Evolutionary conservation across 2,113 vertebrate species (phyloP).

Genomic region (Xiphorhynchus elegans): DNA sequence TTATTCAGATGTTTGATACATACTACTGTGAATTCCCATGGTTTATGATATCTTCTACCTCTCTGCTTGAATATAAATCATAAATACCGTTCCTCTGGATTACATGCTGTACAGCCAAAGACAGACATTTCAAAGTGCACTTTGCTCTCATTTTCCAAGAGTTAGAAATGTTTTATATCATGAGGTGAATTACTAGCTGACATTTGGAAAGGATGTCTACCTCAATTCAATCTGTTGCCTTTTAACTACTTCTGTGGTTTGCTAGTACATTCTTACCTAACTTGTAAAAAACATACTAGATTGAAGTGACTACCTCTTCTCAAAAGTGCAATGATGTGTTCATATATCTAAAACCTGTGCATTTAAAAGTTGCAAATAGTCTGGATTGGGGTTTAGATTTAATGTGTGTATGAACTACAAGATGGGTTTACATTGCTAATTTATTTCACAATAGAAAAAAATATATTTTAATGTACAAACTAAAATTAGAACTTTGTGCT

Average conservation of each 20-base stretch:
- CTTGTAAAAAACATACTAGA: neutral
- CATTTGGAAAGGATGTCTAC: neutral
- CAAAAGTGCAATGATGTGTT: neutral
- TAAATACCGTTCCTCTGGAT: neutral
- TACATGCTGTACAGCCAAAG: neutral
- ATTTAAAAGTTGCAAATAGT: neutral
- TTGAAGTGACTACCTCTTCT: neutral
- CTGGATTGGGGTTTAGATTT: neutral
- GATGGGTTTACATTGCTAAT: neutral
- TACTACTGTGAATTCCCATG: neutral
- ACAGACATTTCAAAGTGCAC: conserved; percentile 30
- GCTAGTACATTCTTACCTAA: neutral
- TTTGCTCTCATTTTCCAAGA: conserved; percentile 3
- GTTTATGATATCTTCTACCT: neutral
- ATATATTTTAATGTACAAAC: neutral
- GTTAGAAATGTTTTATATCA: neutral
- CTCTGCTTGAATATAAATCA: neutral
- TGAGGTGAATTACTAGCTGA: conserved; percentile 38
- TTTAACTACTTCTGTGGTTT: neutral
- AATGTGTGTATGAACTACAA: neutral
- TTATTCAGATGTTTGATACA: neutral
- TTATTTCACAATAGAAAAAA: neutral
- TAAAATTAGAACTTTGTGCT: neutral
- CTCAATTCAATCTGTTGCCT: conserved; percentile 23
- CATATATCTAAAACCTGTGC: neutral